phyloP scores from a whole-genome alignment of 2,797 vertebrate species.

The Protosalanx chinensis region DNA sequence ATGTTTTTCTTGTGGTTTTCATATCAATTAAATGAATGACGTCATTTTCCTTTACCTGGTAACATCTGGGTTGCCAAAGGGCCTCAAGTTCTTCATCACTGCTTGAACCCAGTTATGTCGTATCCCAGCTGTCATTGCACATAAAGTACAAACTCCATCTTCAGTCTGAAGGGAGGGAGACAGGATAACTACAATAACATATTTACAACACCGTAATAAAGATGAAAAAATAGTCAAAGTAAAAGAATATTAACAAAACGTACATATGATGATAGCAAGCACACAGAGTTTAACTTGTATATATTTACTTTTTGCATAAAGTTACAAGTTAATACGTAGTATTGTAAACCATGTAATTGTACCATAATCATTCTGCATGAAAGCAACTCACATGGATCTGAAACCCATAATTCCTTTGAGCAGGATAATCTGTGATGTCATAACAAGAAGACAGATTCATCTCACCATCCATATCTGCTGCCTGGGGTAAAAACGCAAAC shows the following conservation, averaged over 20 bases:
- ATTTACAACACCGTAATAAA: no score
- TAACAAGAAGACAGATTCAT: slow-evolving; percentile 84
- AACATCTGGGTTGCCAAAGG: slow-evolving; percentile 72
- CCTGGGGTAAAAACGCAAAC: slow-evolving; percentile 61
- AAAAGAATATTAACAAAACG: no score
- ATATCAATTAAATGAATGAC: no score
- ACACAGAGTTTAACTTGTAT: no score
- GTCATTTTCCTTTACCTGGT: slow-evolving; percentile 73
- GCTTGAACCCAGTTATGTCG: slow-evolving; percentile 91
- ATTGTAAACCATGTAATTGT: no score
- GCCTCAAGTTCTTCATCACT: slow-evolving; percentile 87
- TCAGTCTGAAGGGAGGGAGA: slow-evolving; percentile 72
- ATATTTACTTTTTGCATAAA: not conserved
- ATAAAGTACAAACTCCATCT: slow-evolving; percentile 85
- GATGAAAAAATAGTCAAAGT: no score
- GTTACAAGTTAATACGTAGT: not conserved
- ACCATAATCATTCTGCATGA: not conserved
- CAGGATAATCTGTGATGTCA: slow-evolving; percentile 82
- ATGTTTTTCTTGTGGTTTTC: no score
- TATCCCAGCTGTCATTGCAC: slow-evolving; percentile 89
- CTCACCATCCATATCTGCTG: slow-evolving; percentile 84
- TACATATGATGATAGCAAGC: no score
- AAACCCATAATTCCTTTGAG: slow-evolving; percentile 87
- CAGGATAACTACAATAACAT: no score
- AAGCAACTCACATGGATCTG: slow-evolving; percentile 82